These are phyloP conservation scores for Lamellibrachia luymesi DNA, from an alignment of 1,140 invertebrate genomes.

Conservation along the genomic window DNA sequence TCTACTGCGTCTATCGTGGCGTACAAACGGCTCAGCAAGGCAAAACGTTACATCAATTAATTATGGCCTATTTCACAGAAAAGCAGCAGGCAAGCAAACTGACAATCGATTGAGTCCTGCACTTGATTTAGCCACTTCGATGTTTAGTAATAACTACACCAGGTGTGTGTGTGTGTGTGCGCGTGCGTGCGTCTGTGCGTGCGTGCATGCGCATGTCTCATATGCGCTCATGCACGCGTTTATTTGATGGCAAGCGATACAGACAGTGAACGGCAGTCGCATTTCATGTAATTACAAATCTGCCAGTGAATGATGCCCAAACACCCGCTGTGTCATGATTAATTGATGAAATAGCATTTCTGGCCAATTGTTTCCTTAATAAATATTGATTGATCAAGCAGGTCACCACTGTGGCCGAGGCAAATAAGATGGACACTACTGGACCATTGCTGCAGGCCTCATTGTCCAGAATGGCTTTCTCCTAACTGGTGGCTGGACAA, in stretches of 20 bases:
- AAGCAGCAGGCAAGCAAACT: background rate
- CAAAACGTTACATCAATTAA: background rate
- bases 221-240: background rate
- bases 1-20: background rate
- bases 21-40: background rate
- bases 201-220: background rate
- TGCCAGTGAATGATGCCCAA: background rate
- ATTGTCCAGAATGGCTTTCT: background rate
- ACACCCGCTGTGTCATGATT: background rate
- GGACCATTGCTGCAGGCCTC: background rate
- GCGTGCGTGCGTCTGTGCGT: background rate
- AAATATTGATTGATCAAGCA: background rate
- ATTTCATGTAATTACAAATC: background rate
- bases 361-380: background rate
- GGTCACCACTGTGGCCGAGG: background rate
- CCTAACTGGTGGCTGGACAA: background rate
- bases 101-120: background rate
- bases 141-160: background rate
- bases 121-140: slow-evolving; percentile 4
- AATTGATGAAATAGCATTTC: background rate
- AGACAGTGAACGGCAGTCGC: background rate
- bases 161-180: background rate
- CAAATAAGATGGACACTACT: background rate
- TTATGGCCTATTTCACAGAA: background rate
- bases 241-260: background rate